Evolutionary conservation across 2,113 vertebrate genomes (phyloP), one percentile per base, ranked within the genome.

Genomic region (Carollia perspicillata): DNA sequence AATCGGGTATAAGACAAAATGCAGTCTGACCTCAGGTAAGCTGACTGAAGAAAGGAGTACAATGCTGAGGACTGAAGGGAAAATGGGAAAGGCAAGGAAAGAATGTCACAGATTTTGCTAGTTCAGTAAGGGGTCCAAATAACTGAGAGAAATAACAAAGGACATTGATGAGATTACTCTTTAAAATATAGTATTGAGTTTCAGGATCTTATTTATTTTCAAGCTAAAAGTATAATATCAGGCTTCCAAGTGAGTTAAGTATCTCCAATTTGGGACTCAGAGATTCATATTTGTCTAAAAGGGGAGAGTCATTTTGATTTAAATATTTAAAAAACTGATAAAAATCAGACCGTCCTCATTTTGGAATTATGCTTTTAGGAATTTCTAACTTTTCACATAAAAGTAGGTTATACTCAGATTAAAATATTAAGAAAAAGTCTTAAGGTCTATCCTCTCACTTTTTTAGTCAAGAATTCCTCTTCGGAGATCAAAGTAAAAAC

Each of bases 401-500:
- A 84, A 51, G 5, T 42, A 42, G 44, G 49, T 79, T 91, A 58
- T 66, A 77, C 92, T 97, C 60, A 75, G 17, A 87, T 93, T 87
- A 87, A 47, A 84, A 5, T 5, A 71, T 49, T 95, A 71, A 77
- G 44, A 78, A 63, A 60, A 84, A 81, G 87, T 53, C 53, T 78
- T 37, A 74, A 58, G 30, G 37, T 72, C 51, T 53, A 9, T 88
- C 51, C 26, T 96, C 84, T 95, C 92, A 89, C 75, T 92, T 98
- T 88, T 85, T 89, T 53, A 28, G 35, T 66, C 18, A 86, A 84
- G 72, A 95, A 95, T 94, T 90, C 18, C 51, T 26, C 37, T 92
- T 93, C 40, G 28, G 53, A 96, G 95, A 97, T 97, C 95, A 97
- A 97, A 97, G 96, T 72, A 90, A 84, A 60, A 95, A 94, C 80